Evolutionary conservation across 2,113 vertebrate species (phyloP).

Genomic region (Zosterops lateralis): DNA sequence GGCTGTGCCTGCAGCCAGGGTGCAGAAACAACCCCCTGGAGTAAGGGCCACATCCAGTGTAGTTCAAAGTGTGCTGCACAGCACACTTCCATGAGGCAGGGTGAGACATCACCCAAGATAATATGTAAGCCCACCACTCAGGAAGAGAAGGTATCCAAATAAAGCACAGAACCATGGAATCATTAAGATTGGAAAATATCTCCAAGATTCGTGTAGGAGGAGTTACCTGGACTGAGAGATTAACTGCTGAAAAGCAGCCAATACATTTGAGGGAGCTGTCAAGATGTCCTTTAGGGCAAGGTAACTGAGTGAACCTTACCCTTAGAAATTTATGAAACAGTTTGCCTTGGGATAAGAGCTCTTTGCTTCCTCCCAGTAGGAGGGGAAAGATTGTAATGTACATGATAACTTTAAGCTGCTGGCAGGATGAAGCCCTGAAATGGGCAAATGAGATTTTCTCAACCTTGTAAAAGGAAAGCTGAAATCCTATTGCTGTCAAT

Average conservation of each 20-base stretch:
- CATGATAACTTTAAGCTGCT: background rate
- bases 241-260: background rate
- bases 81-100: background rate
- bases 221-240: background rate
- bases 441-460: background rate
- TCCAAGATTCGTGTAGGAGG: background rate
- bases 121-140: background rate
- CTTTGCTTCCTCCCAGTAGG: background rate
- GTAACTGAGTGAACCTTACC: background rate
- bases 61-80: background rate
- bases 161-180: background rate
- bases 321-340: background rate
- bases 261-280: background rate
- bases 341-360: background rate
- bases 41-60: background rate
- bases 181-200: background rate
- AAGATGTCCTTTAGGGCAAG: background rate
- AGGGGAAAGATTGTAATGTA: background rate
- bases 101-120: accelerated
- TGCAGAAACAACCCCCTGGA: background rate
- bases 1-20: background rate
- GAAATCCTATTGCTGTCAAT: background rate
- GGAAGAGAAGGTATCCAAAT: background rate
- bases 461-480: background rate
- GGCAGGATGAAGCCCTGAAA: background rate